These are phyloP conservation scores for Nematolebias whitei DNA, from an alignment of 2,113 vertebrate species.

Conservation along the genomic window DNA sequence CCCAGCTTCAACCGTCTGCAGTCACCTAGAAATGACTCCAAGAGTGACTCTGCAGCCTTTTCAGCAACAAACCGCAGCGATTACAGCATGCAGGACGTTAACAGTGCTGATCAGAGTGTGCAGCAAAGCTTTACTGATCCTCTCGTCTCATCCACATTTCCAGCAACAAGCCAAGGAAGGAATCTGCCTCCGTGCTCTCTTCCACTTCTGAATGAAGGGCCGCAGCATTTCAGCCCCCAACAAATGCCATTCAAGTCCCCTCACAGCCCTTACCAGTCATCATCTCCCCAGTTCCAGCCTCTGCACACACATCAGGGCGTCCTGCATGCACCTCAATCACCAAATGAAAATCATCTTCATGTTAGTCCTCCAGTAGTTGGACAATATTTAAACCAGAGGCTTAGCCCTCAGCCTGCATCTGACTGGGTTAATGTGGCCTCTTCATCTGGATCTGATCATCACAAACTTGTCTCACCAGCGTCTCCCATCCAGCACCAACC, in stretches of 20 bases:
- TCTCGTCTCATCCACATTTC: background rate
- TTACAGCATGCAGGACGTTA: too few relatives aligned
- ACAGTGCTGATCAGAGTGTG: background rate
- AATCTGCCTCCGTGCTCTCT: conserved; percentile 38
- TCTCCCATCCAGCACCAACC: conserved; percentile 49
- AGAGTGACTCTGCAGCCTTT: background rate
- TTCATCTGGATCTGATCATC: background rate
- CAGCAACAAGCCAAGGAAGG: background rate
- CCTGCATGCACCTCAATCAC: conserved; percentile 36
- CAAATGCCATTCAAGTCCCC: conserved; percentile 18
- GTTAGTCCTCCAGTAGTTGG: conserved; percentile 5
- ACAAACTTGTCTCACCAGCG: background rate
- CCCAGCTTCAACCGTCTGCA: conserved; percentile 6
- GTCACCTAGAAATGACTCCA: conserved; percentile 1
- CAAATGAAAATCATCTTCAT: conserved; percentile 9
- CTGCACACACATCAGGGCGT: conserved; percentile 17
- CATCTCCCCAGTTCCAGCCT: conserved; percentile 6
- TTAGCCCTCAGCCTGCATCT: conserved; percentile 13
- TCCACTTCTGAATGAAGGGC: conserved; percentile 1
- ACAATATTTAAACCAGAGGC: too few relatives aligned
- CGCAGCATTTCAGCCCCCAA: background rate
- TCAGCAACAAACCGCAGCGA: background rate
- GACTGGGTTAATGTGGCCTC: background rate
- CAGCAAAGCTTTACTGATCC: background rate
- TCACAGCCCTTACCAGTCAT: conserved; percentile 9